phyloP scores from a whole-genome alignment of 2,113 vertebrate species.

The Spea multiplicata region DNA sequence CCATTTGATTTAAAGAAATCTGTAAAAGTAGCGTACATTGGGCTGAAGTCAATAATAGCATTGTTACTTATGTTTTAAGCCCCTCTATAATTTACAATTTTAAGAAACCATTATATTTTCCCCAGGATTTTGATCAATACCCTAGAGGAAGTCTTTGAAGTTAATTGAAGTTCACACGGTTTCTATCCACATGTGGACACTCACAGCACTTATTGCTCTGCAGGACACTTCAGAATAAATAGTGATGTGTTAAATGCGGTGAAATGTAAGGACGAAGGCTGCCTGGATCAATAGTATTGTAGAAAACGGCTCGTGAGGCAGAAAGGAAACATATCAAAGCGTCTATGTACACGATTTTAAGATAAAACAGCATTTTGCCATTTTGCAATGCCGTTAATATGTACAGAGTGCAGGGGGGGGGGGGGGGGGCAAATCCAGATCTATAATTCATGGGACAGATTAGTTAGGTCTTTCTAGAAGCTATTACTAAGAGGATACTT shows the following conservation, averaged over 20 bases:
- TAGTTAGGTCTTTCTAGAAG: no score
- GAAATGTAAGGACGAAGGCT: background rate
- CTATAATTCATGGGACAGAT: no score
- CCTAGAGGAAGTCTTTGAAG: constrained; percentile 28
- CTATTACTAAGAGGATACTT: no score
- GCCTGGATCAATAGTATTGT: constrained; percentile 3
- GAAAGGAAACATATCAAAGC: no score
- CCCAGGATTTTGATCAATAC: constrained; percentile 38
- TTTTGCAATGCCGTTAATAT: no score
- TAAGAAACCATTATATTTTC: constrained; percentile 21
- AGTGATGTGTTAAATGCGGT: constrained; percentile 15
- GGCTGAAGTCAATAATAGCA: constrained; percentile 4
- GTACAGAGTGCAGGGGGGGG: no score
- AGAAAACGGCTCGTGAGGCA: background rate
- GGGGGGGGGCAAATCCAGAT: no score
- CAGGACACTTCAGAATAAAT: constrained; percentile 24
- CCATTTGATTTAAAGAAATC: constrained; percentile 14
- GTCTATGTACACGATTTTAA: no score
- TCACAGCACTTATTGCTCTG: constrained; percentile 35
- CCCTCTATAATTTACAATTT: constrained; percentile 31
- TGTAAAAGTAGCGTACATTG: constrained; percentile 1
- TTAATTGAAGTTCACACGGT: constrained; percentile 41
- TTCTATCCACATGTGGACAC: constrained; percentile 24
- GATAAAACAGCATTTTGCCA: no score
- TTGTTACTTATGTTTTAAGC: constrained; percentile 11